phyloP scores from a whole-genome alignment of 2,888 invertebrate species.

The Lepidochitona cinerea region DNA sequence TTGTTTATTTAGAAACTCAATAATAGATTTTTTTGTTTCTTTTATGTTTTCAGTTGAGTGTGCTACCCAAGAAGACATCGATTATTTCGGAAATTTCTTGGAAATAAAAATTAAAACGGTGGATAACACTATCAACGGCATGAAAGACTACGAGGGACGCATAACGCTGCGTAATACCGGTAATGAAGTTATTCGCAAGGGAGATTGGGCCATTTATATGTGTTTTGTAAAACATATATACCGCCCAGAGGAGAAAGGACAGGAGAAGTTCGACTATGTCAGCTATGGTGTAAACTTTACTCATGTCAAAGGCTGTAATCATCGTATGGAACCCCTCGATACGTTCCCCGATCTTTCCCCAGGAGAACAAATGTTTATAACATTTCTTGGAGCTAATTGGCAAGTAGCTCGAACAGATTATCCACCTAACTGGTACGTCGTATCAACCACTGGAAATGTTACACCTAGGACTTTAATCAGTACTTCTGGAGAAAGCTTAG shows the following conservation, averaged over 20 bases:
- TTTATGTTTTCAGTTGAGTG: neutral
- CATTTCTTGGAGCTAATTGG: neutral
- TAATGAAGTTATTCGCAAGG: conserved; percentile 24
- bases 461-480: conserved; percentile 46
- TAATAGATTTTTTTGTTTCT: neutral
- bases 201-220: conserved; percentile 56
- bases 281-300: conserved; percentile 42
- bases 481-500: conserved; percentile 51
- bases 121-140: conserved; percentile 54
- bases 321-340: conserved; percentile 46
- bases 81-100: conserved; percentile 15
- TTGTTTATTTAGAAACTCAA: no score
- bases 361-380: neutral
- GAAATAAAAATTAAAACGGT: conserved; percentile 46
- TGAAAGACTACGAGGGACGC: conserved; percentile 42
- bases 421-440: conserved; percentile 22
- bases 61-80: neutral
- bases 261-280: conserved; percentile 21
- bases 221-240: conserved; percentile 52
- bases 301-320: conserved; percentile 56
- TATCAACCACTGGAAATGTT: conserved; percentile 28
- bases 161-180: conserved; percentile 47
- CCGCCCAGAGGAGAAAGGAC: conserved; percentile 31
- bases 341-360: conserved; percentile 29
- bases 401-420: conserved; percentile 22